phyloP scores from a whole-genome alignment of 2,113 vertebrate species.

The Stercorarius parasiticus region DNA sequence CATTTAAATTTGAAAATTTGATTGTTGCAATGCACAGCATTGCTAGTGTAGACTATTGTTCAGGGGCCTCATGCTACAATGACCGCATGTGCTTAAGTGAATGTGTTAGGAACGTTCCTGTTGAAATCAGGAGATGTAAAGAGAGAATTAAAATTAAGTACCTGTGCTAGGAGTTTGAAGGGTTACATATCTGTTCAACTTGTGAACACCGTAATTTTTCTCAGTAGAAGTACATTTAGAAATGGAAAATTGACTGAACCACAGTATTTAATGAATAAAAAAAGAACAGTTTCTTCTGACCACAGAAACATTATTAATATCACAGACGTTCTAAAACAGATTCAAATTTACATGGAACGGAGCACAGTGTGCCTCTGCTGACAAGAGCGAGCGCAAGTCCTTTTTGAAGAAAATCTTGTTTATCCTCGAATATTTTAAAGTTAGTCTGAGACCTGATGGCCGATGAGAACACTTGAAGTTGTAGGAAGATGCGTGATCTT shows the following conservation, averaged over 20 bases:
- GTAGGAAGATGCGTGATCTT: not conserved
- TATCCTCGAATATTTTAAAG: not conserved
- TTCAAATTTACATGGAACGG: not conserved
- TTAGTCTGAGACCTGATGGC: not conserved
- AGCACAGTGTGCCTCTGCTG: not conserved
- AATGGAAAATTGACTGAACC: not conserved
- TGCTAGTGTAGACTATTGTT: not conserved
- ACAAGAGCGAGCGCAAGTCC: fast-evolving
- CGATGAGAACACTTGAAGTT: not conserved
- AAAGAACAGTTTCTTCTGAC: not conserved
- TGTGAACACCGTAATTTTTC: not conserved
- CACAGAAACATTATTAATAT: not conserved
- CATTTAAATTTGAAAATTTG: not conserved
- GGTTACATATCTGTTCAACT: not conserved
- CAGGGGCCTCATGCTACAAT: not conserved
- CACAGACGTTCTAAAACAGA: not conserved
- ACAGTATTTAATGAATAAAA: not conserved
- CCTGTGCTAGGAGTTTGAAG: not conserved
- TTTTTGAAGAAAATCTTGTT: not conserved
- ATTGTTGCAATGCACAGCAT: not conserved
- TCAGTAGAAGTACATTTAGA: not conserved
- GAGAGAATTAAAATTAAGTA: not conserved
- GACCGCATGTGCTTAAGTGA: not conserved
- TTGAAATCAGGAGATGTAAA: not conserved
- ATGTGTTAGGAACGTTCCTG: not conserved